These are phyloP conservation scores for Smittia aterrima DNA, from an alignment of 2,888 invertebrate species.

Conservation along the genomic window DNA sequence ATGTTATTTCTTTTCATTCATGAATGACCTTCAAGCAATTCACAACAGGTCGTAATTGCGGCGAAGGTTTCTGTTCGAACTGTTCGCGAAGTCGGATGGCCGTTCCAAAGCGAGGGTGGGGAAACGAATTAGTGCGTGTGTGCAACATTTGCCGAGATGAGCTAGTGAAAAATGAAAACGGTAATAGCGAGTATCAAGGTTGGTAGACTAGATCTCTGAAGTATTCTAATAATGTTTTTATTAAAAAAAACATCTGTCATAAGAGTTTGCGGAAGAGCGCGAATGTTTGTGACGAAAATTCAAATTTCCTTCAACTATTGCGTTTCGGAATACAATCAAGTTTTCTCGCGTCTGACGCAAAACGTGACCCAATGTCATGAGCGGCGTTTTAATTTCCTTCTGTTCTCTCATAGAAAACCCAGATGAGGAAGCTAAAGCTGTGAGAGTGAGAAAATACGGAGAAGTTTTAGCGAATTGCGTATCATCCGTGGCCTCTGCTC, in stretches of 20 bases:
- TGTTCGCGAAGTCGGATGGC: slow-evolving; percentile 67
- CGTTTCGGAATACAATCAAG: not conserved
- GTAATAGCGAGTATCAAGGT: slow-evolving; percentile 32
- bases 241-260: too few species aligned
- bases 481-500: slow-evolving; percentile 66
- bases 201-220: not conserved
- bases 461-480: slow-evolving; percentile 73
- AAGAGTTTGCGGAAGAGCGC: too few species aligned
- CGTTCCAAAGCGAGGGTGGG: slow-evolving; percentile 73
- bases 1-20: not conserved
- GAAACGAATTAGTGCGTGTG: slow-evolving; percentile 65
- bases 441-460: slow-evolving; percentile 63
- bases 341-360: not conserved
- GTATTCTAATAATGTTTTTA: not conserved
- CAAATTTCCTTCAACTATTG: too few species aligned
- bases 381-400: not conserved
- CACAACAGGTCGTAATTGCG: slow-evolving; percentile 57
- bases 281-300: too few species aligned
- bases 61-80: slow-evolving; percentile 72
- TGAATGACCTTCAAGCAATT: slow-evolving; percentile 37
- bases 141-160: slow-evolving; percentile 65
- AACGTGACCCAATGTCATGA: not conserved
- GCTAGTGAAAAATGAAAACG: slow-evolving; percentile 46
- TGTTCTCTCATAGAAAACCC: slow-evolving; percentile 44
- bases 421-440: slow-evolving; percentile 57